A percentile compares a stretch with the other conserved stretches of the same genome.
Conservation (phyloP, 1,140 invertebrate genomes). For the Brachionus koreanus region DNA sequence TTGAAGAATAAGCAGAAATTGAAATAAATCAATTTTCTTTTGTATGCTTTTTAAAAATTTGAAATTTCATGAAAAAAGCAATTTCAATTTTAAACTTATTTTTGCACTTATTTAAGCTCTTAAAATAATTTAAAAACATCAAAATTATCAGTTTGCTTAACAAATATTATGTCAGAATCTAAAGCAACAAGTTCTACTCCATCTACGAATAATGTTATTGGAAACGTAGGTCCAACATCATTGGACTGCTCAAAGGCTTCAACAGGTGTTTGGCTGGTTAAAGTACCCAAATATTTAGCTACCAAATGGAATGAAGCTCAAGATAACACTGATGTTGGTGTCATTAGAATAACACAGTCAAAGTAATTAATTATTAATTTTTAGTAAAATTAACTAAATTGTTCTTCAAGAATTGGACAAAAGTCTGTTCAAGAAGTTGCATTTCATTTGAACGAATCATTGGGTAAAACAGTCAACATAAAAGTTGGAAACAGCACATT, state of each 20-base stretch:
- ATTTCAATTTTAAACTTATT: not conserved
- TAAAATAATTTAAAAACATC: not conserved
- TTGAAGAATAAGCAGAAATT: too few species aligned
- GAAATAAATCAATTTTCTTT: too few species aligned
- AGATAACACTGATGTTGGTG: conserved; percentile 72
- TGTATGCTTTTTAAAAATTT: too few species aligned
- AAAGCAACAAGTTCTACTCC: not conserved
- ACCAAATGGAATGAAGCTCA: conserved; percentile 80
- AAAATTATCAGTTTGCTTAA: not conserved
- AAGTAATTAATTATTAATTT: conserved; percentile 54
- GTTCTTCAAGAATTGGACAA: conserved; percentile 63
- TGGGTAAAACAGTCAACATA: conserved; percentile 17
- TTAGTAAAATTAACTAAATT: not conserved
- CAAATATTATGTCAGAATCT: not conserved
- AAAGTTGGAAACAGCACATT: conserved; percentile 3
- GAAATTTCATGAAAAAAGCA: not conserved
- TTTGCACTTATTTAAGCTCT: not conserved
- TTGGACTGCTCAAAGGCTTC: conserved; percentile 29
- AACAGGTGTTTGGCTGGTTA: conserved; percentile 29
- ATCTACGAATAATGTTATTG: not conserved
- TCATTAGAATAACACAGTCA: conserved; percentile 68
- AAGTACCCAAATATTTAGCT: conserved; percentile 82
- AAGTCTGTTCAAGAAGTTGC: conserved; percentile 57
- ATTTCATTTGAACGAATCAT: conserved; percentile 37
- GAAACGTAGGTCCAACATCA: conserved; percentile 11